phyloP scores from a whole-genome alignment of 2,888 invertebrate species.

The Nephrotoma guestfalica region DNA sequence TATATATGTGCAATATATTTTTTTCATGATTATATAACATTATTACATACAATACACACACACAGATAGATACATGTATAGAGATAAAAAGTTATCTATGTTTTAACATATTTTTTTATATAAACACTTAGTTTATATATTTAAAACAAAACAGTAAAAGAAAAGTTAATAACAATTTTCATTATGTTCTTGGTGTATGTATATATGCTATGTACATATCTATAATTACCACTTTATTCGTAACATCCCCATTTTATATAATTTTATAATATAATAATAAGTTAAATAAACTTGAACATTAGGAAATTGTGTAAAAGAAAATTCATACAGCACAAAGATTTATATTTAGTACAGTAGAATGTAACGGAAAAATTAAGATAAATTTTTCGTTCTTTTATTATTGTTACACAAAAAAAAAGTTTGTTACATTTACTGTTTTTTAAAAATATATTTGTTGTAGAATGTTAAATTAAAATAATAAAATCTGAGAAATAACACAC shows the following conservation, averaged over 20 bases:
- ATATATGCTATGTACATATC: neutral
- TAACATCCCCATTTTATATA: neutral
- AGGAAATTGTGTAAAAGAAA: neutral
- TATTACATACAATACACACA: neutral
- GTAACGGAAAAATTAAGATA: neutral
- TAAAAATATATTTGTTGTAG: neutral
- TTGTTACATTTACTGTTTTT: neutral
- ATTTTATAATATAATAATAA: neutral
- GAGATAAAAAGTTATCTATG: neutral
- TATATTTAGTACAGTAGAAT: neutral
- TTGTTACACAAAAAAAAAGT: neutral
- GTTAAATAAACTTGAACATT: neutral
- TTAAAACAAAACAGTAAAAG: neutral
- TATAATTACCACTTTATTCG: neutral
- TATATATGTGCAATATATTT: neutral
- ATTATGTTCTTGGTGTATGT: neutral
- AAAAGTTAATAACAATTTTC: neutral
- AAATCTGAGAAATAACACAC: neutral
- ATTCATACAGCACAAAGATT: neutral
- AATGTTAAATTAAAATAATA: neutral
- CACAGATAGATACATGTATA: neutral
- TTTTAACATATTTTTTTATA: neutral
- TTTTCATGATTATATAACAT: neutral
- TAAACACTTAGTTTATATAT: neutral
- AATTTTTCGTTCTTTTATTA: neutral